phyloP scores from a whole-genome alignment of 1,140 invertebrate genomes.

The Laodelphax striatellus region DNA sequence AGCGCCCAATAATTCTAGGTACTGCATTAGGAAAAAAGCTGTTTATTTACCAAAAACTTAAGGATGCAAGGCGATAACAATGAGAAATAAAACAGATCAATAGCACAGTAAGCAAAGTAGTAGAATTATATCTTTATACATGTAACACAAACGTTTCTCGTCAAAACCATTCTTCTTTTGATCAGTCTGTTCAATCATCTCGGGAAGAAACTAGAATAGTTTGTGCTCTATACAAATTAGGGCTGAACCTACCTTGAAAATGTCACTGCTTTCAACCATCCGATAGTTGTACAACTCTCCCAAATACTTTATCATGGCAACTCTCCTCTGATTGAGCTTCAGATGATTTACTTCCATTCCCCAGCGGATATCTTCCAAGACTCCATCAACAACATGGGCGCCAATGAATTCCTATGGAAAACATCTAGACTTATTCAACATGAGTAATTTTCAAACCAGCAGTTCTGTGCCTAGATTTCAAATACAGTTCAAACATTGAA shows the following conservation, averaged over 20 bases:
- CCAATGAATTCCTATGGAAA: conserved; percentile 80
- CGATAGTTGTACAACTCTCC: conserved; percentile 95
- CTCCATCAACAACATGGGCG: conserved; percentile 83
- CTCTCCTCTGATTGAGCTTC: conserved; percentile 84
- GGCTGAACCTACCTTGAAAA: conserved; percentile 55
- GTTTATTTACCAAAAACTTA: no score
- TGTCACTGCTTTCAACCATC: conserved; percentile 83
- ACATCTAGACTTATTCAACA: conserved; percentile 45
- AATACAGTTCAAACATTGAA: no score
- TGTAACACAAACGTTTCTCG: no score
- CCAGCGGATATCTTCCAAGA: conserved; percentile 87
- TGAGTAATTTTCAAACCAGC: no score
- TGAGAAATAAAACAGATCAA: no score
- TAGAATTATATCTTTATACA: no score
- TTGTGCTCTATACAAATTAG: not conserved
- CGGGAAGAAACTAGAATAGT: not conserved
- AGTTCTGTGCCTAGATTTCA: no score
- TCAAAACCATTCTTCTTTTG: no score
- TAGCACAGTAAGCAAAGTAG: no score
- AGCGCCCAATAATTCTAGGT: no score
- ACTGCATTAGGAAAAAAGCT: no score
- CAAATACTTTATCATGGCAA: conserved; percentile 87
- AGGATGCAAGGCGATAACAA: no score
- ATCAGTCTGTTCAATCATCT: not conserved
- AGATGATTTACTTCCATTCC: conserved; percentile 89